A percentile compares a stretch with the other conserved stretches of the same genome.
These are phyloP conservation scores for Nematostella vectensis DNA, from an alignment of 92 coral and sea anemone species.

Conservation along the genomic window DNA sequence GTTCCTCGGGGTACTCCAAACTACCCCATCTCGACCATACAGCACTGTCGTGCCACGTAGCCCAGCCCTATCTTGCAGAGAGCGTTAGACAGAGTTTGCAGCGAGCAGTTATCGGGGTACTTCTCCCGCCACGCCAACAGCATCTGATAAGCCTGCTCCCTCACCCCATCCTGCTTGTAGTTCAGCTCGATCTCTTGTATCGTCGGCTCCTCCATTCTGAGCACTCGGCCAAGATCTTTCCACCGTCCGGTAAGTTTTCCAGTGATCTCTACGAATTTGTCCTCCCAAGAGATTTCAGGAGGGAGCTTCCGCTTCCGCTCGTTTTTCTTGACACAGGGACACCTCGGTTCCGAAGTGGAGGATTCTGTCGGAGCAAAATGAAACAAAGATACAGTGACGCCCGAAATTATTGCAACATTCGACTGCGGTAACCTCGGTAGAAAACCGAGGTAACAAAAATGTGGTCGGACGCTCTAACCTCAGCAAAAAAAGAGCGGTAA, in stretches of 20 bases:
- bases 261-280: constrained; percentile 68
- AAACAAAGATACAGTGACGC: background rate
- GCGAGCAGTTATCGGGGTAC: constrained; percentile 65
- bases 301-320: constrained; percentile 65
- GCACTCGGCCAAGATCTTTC: constrained; percentile 73
- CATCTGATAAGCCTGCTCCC: constrained; percentile 85
- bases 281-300: constrained; percentile 43
- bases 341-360: constrained; percentile 10
- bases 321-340: constrained; percentile 74
- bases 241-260: constrained; percentile 44
- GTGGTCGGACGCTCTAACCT: too few relatives aligned
- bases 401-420: too few relatives aligned
- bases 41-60: constrained; percentile 62
- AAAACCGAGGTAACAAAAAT: too few relatives aligned
- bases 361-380: background rate
- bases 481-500: too few relatives aligned
- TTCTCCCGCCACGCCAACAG: constrained; percentile 74
- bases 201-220: constrained; percentile 55
- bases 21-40: constrained; percentile 44
- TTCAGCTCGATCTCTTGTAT: constrained; percentile 70
- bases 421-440: too few relatives aligned
- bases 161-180: constrained; percentile 66
- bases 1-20: too few relatives aligned
- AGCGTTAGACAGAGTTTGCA: constrained; percentile 40
- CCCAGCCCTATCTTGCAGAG: constrained; percentile 63